Base-by-base conservation (phyloP, 2,113 vertebrate genomes). In the Eretmochelys imbricata region DNA sequence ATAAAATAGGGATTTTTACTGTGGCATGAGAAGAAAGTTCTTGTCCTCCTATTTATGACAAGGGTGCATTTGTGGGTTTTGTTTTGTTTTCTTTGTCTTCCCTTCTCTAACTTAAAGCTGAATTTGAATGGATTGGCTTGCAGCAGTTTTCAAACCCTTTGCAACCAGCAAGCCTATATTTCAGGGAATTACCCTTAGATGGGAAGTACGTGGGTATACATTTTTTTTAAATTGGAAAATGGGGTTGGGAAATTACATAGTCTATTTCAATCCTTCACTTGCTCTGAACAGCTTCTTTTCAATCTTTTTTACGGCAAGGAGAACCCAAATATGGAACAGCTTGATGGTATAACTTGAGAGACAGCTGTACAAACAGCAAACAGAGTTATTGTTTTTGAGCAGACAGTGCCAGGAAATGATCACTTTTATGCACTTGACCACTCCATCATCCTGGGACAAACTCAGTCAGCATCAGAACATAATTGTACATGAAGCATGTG, bases 161-260 rank as follows among this genome's bases (percentile, higher is more conserved):
- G 51, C 7, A 54, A 11, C 13, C 35, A 35, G 48, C 38, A 48
- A 79, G 12, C 25, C n/a, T 89, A 2, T 78, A 55, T 54, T 95
- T 95, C 76, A 5, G 57, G 76, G 49, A 91, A 88, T 92, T 93
- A 69, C 59, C 13, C 5, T n/a, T 48, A 4, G 81, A 62, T 8
- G 65, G 76, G 25, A 84, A 85, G 4, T 5, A 4, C 42, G 50
- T 42, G 89, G 5, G 4, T 83, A 76, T 54, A 84, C 25, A 89
- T 91, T 95, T 54, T 75, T 38, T 16, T 94, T 93, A 85, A 85
- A 49, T 27, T 57, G 88, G 59, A 90, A 95, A 94, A 88, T 72
- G 17, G 24, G 8, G 10, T 83, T 93, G 46, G 84, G 53, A 95
- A 89, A 91, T 90, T 85, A 42, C 80, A 83, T 48, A 92, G 35